Percentiles rank a stretch among this genome's conserved stretches.
These are phyloP conservation scores for Apeltes quadracus DNA, from an alignment of 2,113 vertebrate species.

Conservation along the genomic window DNA sequence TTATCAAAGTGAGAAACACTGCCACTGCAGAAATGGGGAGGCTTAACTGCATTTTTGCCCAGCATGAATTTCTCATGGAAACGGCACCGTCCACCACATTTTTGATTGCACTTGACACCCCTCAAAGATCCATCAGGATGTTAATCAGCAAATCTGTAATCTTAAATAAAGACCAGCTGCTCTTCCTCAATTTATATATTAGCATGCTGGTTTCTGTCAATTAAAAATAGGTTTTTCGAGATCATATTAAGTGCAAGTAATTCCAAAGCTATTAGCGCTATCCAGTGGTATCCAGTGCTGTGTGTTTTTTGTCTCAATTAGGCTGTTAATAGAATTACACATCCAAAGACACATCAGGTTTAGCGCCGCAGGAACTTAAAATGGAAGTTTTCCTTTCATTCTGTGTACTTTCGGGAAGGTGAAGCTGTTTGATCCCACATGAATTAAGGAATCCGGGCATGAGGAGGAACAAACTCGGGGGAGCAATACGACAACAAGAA, in stretches of 20 bases:
- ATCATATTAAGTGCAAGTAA: constrained; percentile 25
- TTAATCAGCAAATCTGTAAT: neutral
- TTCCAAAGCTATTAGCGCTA: constrained; percentile 3
- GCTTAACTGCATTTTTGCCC: constrained; percentile 18
- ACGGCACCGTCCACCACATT: neutral
- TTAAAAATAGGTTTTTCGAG: constrained; percentile 18
- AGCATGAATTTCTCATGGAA: neutral
- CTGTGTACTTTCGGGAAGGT: constrained; percentile 2
- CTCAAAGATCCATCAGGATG: constrained; percentile 9
- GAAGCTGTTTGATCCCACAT: constrained; percentile 16
- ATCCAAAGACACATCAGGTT: constrained; percentile 23
- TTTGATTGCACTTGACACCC: neutral
- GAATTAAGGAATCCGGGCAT: neutral
- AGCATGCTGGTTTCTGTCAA: neutral
- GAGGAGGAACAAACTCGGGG: neutral
- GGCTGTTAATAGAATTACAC: constrained; percentile 28
- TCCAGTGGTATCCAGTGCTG: neutral
- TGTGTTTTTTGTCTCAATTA: constrained; percentile 39
- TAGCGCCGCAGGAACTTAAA: constrained; percentile 3
- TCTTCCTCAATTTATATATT: constrained; percentile 7
- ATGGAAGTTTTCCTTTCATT: neutral
- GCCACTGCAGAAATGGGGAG: neutral
- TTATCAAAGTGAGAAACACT: constrained; percentile 92
- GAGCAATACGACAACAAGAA: neutral
- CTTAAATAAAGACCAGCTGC: constrained; percentile 13